Conservation (phyloP, 2,113 vertebrate species). For the Brachionichthys hirsutus region DNA sequence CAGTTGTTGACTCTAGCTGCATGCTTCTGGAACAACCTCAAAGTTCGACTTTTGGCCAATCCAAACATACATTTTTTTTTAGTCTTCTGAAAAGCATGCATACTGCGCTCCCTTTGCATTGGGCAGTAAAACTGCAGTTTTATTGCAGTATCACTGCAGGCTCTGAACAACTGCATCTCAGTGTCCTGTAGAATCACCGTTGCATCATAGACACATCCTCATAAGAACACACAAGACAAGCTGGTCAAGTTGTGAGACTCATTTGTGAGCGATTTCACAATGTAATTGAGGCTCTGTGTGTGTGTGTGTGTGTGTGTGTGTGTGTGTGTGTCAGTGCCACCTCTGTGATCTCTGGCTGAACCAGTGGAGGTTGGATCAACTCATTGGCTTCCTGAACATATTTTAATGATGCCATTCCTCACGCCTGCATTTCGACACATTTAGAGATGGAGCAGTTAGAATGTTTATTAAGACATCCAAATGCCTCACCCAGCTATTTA, state of each 20-base stretch:
- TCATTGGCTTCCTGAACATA: slow-evolving; percentile 68
- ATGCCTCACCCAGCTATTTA: slow-evolving; percentile 67
- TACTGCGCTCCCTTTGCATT: slow-evolving; percentile 34
- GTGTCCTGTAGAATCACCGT: slow-evolving; percentile 22
- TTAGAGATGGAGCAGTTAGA: slow-evolving; percentile 58
- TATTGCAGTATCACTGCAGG: slow-evolving; percentile 17
- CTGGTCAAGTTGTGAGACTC: slow-evolving; percentile 38
- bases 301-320: slow-evolving; percentile 16
- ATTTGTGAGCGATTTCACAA: slow-evolving; percentile 54
- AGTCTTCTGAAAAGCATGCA: slow-evolving; percentile 28
- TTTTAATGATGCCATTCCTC: slow-evolving; percentile 72
- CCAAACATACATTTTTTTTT: slow-evolving; percentile 21
- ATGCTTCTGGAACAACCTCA: no score
- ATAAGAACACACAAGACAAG: slow-evolving; percentile 43
- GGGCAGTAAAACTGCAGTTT: slow-evolving; percentile 33
- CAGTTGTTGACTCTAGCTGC: neutral
- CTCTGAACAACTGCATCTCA: slow-evolving; percentile 27
- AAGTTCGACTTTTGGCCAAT: neutral
- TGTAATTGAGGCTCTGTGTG: slow-evolving; percentile 54
- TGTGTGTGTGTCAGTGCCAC: slow-evolving; percentile 34
- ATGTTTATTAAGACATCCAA: slow-evolving; percentile 67
- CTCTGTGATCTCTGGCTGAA: slow-evolving; percentile 51
- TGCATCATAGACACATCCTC: slow-evolving; percentile 35
- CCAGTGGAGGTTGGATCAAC: slow-evolving; percentile 62
- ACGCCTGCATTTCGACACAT: slow-evolving; percentile 59